Percentiles rank a stretch among this genome's conserved stretches.
Evolutionary conservation across 2,113 vertebrate species (phyloP).

Genomic region (Circaetus gallicus): DNA sequence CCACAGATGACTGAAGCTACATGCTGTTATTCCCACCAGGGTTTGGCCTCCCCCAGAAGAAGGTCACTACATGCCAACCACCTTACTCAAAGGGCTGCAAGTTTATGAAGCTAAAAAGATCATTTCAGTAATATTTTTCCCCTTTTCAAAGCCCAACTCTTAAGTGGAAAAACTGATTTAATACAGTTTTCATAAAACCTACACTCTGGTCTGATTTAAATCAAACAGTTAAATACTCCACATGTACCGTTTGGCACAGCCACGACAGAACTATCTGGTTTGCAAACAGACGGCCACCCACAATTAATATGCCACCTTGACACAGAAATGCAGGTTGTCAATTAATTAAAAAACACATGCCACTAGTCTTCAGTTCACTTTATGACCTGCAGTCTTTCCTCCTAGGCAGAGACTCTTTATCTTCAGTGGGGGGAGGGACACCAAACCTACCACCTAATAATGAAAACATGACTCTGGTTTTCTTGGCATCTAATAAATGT

Average conservation of each 20-base stretch:
- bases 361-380: not conserved
- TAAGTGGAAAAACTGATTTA: not conserved
- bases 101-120: not conserved
- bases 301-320: slow-evolving; percentile 54
- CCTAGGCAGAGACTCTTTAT: not conserved
- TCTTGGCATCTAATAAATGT: not conserved
- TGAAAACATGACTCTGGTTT: not conserved
- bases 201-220: not conserved
- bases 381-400: not conserved
- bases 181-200: not conserved
- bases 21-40: not conserved
- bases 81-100: not conserved
- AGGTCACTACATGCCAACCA: not conserved
- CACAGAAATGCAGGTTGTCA: slow-evolving; percentile 25
- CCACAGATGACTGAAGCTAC: not conserved
- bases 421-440: not conserved
- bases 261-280: not conserved
- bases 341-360: slow-evolving; percentile 33
- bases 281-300: slow-evolving; percentile 29
- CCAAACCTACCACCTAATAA: not conserved
- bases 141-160: not conserved
- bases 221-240: not conserved
- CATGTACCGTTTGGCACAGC: not conserved
- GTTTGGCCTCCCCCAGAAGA: not conserved
- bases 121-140: not conserved